Conservation (phyloP, 2,797 vertebrate genomes). For the Pangasius larnaudii region DNA sequence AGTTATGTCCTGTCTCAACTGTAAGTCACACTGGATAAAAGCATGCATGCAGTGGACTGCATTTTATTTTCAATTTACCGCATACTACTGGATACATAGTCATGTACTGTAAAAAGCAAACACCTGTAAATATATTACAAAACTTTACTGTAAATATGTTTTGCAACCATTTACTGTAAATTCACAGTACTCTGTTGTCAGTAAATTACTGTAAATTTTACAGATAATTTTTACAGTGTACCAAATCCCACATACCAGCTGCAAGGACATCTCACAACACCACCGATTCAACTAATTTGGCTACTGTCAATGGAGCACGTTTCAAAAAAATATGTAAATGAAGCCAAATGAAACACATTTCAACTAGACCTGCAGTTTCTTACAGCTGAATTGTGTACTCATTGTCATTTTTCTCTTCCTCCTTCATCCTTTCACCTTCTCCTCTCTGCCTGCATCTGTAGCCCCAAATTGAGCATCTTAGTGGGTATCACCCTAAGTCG, state of each 20-base stretch:
- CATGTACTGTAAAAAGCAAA: background rate
- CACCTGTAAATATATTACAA: background rate
- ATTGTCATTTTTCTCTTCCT: slow-evolving; percentile 60
- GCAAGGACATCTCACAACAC: background rate
- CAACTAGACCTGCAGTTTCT: background rate
- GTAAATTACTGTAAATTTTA: background rate
- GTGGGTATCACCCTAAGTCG: slow-evolving; percentile 84
- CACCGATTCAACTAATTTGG: background rate
- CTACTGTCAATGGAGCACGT: background rate
- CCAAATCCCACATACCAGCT: slow-evolving; percentile 5
- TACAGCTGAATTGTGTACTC: background rate
- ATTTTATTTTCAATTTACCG: background rate
- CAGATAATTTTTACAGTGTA: background rate
- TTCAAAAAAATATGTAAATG: slow-evolving; percentile 1
- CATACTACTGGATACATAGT: background rate
- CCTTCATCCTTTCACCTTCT: slow-evolving; percentile 79
- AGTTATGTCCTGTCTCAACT: background rate
- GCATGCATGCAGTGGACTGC: background rate
- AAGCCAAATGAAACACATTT: slow-evolving; percentile 15
- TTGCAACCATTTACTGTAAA: background rate
- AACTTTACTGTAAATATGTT: background rate
- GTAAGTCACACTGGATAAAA: background rate
- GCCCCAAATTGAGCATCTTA: slow-evolving; percentile 93
- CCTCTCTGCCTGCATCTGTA: slow-evolving; percentile 81
- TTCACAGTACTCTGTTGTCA: background rate